Evolutionary conservation across 2,113 vertebrate species (phyloP), one percentile per base, ranked within the genome.

Genomic region (Irena cyanogastra): DNA sequence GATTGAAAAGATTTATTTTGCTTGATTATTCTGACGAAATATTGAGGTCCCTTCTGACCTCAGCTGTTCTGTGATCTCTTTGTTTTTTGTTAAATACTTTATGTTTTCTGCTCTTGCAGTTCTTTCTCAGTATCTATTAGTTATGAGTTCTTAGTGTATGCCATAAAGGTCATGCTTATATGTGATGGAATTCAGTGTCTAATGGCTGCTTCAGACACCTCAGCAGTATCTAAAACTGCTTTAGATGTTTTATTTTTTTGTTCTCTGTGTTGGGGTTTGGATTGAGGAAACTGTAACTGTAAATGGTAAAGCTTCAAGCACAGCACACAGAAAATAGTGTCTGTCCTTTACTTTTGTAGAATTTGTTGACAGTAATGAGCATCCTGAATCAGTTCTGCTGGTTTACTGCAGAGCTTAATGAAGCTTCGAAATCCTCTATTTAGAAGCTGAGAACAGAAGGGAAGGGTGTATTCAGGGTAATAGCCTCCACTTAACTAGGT

Each of bases 221-320:
- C 31, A 61, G 7, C 8, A 33, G 33, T 59, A 33, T 83, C 50
- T 75, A 17, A 33, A 56, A n/a, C 30, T 74, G 10, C 42, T 81
- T 56, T 52, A n/a, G 42, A 42, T 81, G 7, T 18, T 69, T 35
- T 26, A 2, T 5, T 17, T 47, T 64, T 31, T 69, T 84, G 16
- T 61, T 52, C 18, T n/a, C 4, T 1, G 0, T 52, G 3, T 50
- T 70, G 10, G 28, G 7, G 6, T 76, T 13, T 6, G 1, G 44
- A 23, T 14, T 74, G 50, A 31, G 12, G 39, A 21, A 86, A 30
- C 19, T n/a, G 18, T 65, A 79, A 9, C 13, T 70, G 50, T 66
- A 39, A 66, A 79, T 30, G 4, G 24, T 79, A 39, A 61, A 87
- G 15, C 15, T 89, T 76, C 42, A 79, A 61, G 28, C 24, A 27